Conservation (phyloP, 2,113 vertebrate species). For the Thryonomys swinderianus region DNA sequence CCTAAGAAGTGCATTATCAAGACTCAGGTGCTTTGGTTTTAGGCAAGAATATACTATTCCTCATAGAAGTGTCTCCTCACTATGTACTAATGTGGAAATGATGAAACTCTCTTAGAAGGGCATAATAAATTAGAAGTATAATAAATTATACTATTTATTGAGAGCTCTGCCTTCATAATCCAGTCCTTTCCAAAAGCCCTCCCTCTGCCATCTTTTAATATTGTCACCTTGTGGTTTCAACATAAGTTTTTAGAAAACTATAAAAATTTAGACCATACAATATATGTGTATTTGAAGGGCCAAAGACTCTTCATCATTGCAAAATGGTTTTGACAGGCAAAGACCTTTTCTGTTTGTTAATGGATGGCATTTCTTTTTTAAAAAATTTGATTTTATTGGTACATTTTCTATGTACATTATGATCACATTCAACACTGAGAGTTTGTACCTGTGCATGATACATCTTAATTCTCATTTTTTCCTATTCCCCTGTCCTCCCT, state of each 20-base stretch:
- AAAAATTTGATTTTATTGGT: too few relatives aligned
- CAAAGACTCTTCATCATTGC: background rate
- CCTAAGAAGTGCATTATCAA: background rate
- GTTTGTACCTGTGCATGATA: too few relatives aligned
- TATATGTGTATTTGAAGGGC: background rate
- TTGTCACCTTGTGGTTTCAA: background rate
- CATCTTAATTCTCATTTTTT: too few relatives aligned
- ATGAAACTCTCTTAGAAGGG: background rate
- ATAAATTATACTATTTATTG: background rate
- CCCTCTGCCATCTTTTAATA: too few relatives aligned
- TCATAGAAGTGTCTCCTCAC: background rate
- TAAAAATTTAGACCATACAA: background rate
- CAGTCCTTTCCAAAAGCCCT: accelerated
- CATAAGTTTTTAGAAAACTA: background rate
- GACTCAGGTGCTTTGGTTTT: background rate
- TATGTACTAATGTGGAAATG: background rate
- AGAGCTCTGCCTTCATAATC: background rate
- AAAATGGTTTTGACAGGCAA: background rate
- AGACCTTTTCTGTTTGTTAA: background rate
- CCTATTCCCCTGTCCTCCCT: too few relatives aligned
- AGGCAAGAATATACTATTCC: background rate
- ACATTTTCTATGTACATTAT: too few relatives aligned
- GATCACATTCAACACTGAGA: too few relatives aligned
- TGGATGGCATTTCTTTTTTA: background rate
- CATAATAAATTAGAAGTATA: too few relatives aligned